phyloP scores from a whole-genome alignment of 1,140 invertebrate species.

The Anagrus nilaparvatae region DNA sequence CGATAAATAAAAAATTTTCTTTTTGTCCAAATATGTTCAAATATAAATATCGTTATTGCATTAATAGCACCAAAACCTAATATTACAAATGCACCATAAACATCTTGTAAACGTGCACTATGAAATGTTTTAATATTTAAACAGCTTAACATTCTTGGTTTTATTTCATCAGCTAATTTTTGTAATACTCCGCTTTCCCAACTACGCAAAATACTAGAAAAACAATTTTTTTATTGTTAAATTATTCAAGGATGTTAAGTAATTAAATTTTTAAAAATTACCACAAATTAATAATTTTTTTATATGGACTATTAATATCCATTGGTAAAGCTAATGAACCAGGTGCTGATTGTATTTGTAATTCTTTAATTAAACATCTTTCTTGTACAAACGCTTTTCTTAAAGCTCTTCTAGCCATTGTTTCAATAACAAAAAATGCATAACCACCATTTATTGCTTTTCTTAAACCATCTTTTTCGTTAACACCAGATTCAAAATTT shows the following conservation, averaged over 20 bases:
- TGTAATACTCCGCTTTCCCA: constrained; percentile 35
- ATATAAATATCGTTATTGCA: constrained; percentile 17
- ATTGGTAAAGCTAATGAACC: constrained; percentile 37
- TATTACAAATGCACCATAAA: constrained; percentile 39
- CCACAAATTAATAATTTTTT: constrained; percentile 39
- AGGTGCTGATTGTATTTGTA: constrained; percentile 31
- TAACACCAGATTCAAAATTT: constrained; percentile 29
- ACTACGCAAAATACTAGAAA: constrained; percentile 33
- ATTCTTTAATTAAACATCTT: constrained; percentile 34
- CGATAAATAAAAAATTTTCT: too few relatives aligned
- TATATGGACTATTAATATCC: constrained; percentile 34
- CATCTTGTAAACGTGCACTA: constrained; percentile 34
- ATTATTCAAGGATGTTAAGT: not conserved
- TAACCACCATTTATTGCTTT: constrained; percentile 35
- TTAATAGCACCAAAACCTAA: constrained; percentile 26
- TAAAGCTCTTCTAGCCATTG: constrained; percentile 34
- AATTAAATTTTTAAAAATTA: constrained; percentile 15
- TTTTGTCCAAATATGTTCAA: constrained; percentile 7
- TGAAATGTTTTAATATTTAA: constrained; percentile 29
- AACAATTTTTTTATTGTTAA: not conserved
- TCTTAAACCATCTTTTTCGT: constrained; percentile 31
- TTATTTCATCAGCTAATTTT: constrained; percentile 30
- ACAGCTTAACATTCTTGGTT: constrained; percentile 35
- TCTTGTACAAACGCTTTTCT: constrained; percentile 32
- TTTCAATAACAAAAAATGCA: constrained; percentile 39